Evolutionary conservation across 2,113 vertebrate genomes (phyloP), one percentile per base, ranked within the genome.

Genomic region (Corythoichthys intestinalis): DNA sequence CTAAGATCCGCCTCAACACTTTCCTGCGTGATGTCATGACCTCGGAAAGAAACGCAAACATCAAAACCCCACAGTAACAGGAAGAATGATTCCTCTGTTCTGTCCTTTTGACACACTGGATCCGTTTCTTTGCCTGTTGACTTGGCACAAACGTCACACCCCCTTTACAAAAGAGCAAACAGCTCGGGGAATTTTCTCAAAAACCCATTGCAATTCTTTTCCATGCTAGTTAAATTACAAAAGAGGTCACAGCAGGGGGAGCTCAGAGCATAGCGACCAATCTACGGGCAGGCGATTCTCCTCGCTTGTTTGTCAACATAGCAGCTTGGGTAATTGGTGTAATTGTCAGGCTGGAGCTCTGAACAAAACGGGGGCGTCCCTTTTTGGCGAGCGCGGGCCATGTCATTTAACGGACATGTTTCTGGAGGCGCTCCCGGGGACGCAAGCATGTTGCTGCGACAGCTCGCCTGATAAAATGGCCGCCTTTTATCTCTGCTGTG

Each of bases 401-500:
- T 86, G 87, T 87, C 86, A 89, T 91, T 90, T 89, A 89, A 87
- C 77, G 83, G 86, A 86, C 84, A 76, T 77, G 83, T 82, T 88
- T 88, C 79, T 87, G 85, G 86, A 90, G 86, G 78, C 79, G 78
- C 84, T 87, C 83, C 83, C 81, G 17, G 83, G 83, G 83, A 89
- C 86, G 64, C 77, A 60, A 80, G 82, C 80, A 72, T 82, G 85
- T 78, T 78, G 80, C 78, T 80, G 80, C 75, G 83, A 87, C 83
- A 85, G 84, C 82, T 69, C 74, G 79, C 73, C 83, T 80, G 87
- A 92, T 92, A 91, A 93, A 91, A 92, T 92, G 89, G 89, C 87
- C 86, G 88, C 83, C 73, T 92, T 88, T 92, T 91, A 93, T 93
- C 91, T 92, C 86, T 72, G 64, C 85, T 85, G 86, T 91, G 88